phyloP scores from a whole-genome alignment of 2,888 invertebrate genomes.

The Alviniconcha strummeri region DNA sequence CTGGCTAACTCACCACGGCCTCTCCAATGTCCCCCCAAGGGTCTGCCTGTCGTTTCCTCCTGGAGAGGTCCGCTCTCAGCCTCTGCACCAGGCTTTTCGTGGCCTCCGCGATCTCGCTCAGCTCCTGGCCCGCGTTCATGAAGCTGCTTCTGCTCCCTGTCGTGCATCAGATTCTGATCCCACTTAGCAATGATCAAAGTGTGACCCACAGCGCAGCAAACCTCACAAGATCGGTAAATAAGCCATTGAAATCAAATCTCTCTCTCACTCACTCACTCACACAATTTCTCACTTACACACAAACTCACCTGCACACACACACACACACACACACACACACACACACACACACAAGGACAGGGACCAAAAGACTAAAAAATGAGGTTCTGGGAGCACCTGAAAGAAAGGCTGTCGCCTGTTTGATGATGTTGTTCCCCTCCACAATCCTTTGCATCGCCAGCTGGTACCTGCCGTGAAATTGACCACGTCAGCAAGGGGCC shows the following conservation, averaged over 20 bases:
- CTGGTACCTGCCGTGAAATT: slow-evolving; percentile 13
- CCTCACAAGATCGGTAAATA: too few relatives aligned
- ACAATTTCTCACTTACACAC: too few relatives aligned
- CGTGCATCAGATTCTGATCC: too few relatives aligned
- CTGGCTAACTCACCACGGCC: neutral
- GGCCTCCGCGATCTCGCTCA: neutral
- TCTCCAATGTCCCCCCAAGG: neutral
- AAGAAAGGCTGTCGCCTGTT: slow-evolving; percentile 33
- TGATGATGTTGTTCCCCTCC: slow-evolving; percentile 25
- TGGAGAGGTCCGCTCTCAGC: slow-evolving; percentile 5
- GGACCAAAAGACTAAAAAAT: too few relatives aligned
- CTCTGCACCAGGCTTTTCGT: slow-evolving; percentile 1
- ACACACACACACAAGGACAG: too few relatives aligned
- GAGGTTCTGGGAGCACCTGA: slow-evolving; percentile 22
- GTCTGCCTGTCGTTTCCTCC: slow-evolving; percentile 16
- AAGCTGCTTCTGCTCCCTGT: slow-evolving; percentile 14
- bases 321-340: too few relatives aligned
- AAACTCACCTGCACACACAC: too few relatives aligned
- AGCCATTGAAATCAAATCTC: too few relatives aligned
- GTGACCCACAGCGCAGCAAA: too few relatives aligned
- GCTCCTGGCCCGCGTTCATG: slow-evolving; percentile 20
- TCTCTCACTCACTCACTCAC: too few relatives aligned
- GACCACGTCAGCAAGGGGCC: too few relatives aligned
- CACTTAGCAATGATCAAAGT: too few relatives aligned
- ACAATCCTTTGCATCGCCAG: slow-evolving; percentile 34